Evolutionary conservation across 2,113 vertebrate species (phyloP).

Genomic region (Nycticorax nycticorax): DNA sequence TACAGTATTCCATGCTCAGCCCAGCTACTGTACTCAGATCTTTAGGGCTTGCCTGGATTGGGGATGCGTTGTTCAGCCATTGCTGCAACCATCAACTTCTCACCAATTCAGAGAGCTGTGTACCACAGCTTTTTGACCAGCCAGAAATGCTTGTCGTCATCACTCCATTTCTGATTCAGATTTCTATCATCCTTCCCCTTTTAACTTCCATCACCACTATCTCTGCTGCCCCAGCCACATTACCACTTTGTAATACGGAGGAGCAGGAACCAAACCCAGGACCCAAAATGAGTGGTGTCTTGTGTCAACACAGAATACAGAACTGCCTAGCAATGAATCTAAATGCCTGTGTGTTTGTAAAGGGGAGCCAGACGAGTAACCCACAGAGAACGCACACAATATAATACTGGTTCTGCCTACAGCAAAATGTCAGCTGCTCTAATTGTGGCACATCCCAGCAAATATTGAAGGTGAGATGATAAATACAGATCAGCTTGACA

Average conservation of each 20-base stretch:
- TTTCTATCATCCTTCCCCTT: not conserved
- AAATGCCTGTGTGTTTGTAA: not conserved
- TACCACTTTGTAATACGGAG: not conserved
- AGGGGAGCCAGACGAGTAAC: not conserved
- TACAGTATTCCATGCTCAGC: not conserved
- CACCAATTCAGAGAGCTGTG: not conserved
- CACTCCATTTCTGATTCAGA: not conserved
- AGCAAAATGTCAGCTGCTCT: slow-evolving; percentile 56
- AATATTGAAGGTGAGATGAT: slow-evolving; percentile 56
- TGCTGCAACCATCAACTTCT: not conserved
- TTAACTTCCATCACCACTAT: not conserved
- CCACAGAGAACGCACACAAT: not conserved
- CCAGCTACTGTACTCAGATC: not conserved
- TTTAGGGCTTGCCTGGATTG: not conserved
- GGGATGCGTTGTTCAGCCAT: not conserved
- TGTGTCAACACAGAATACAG: not conserved
- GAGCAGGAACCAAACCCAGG: not conserved
- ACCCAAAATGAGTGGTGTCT: not conserved
- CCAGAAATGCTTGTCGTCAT: not conserved
- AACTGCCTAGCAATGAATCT: not conserved
- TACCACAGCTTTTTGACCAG: not conserved
- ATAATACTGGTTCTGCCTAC: slow-evolving; percentile 11
- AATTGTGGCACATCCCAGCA: slow-evolving; percentile 45
- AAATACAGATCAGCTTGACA: slow-evolving; percentile 39
- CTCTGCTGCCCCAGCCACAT: not conserved